Evolutionary conservation across 2,113 vertebrate species (phyloP).

Genomic region (Poecilia latipinna): DNA sequence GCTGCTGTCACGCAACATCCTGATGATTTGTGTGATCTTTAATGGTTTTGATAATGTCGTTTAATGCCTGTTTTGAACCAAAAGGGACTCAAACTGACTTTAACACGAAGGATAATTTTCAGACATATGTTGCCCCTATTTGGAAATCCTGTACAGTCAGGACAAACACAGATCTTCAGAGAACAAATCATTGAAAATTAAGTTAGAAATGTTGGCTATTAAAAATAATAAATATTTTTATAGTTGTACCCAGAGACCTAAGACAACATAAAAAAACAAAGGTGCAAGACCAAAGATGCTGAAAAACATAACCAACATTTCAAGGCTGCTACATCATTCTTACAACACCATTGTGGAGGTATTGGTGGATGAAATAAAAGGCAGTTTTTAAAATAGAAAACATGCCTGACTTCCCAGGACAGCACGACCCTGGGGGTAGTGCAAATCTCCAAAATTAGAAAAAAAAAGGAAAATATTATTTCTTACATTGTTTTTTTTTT

Average conservation of each 20-base stretch:
- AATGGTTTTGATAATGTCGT: conserved; percentile 73
- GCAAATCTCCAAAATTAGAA: not conserved
- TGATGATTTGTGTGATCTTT: conserved; percentile 69
- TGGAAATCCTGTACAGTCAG: conserved; percentile 10
- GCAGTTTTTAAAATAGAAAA: not conserved
- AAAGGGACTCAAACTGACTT: conserved; percentile 46
- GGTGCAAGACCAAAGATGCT: not conserved
- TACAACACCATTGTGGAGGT: not conserved
- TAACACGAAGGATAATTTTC: conserved; percentile 10
- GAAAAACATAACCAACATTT: not conserved
- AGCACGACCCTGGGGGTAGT: not conserved
- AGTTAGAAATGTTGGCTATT: not conserved
- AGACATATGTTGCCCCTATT: conserved; percentile 15
- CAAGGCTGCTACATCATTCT: not conserved
- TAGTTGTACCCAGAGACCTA: not conserved
- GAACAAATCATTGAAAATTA: not conserved
- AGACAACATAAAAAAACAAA: not conserved
- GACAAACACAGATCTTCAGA: not conserved
- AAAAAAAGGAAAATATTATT: not conserved
- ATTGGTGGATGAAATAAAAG: not conserved
- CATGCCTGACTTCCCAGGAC: not conserved
- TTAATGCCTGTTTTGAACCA: conserved; percentile 53
- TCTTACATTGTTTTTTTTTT: no score
- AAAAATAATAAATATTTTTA: not conserved
- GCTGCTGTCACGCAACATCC: conserved; percentile 59